Evolutionary conservation across 2,888 invertebrate species (phyloP), one percentile per base, ranked within the genome.

Genomic region (Drosophila neutralis): DNA sequence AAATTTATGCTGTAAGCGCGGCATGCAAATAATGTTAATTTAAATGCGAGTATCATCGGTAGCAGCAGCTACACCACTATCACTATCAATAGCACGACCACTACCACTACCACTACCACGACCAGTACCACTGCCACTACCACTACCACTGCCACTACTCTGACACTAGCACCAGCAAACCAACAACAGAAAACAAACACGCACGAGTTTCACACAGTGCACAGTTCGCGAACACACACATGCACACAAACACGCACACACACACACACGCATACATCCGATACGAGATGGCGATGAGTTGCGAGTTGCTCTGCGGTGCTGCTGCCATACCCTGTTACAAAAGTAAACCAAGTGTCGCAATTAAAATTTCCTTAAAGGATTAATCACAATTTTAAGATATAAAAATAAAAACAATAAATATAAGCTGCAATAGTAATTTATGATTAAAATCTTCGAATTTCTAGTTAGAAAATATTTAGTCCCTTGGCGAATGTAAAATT

Each of bases 21-120:
- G 86, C 88, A 84, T 87, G 88, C 88, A 84, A 84, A 88, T 85
- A 84, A 84, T 84, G 84, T 84, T 85, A 85, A 84, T 84, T 84
- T 87, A 84, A 84, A 85, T 85, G 80, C 84, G 83, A 88, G 80
- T 88, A 88, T 85, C 84, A 88, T 86, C 75, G 83, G 71, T 52
- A 59, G 59, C 85, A 67, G 59, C 72, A 65, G 59, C 56, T 15
- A 21, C 29, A 29, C 38, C 27, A 57, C 38, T 68, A 74, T 29
- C 68, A 57, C 27, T 59, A 65, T 48, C 65, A 67, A n/a, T 42
- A 72, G 42, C 48, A 57, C 18, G 57, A 1, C 45, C 45, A 45
- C 8, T 2, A 29, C 38, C 38, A 40, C n/a, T 66, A 67, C 36
- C 69, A 57, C 36, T 58, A 56, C 60, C 65, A 15, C 7, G 15